Conservation (phyloP, 2,797 vertebrate species). For the Aphelocoma californica region DNA sequence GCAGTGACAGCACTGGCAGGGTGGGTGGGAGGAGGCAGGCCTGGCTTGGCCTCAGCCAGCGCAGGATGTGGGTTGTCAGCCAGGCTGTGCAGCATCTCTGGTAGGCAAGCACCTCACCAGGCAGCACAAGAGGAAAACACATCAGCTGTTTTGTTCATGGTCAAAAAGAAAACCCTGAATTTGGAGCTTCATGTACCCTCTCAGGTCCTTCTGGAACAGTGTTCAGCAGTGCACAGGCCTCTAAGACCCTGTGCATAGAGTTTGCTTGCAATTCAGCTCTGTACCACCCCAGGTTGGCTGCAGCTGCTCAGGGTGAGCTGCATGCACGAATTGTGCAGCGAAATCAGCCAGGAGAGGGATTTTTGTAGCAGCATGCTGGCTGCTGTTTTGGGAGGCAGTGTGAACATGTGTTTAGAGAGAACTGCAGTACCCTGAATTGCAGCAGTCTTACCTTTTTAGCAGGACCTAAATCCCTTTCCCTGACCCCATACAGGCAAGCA, state of each 20-base stretch:
- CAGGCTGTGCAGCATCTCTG: not conserved
- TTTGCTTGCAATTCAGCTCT: fast-evolving
- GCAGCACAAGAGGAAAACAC: not conserved
- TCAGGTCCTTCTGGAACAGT: not conserved
- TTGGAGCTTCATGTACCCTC: not conserved
- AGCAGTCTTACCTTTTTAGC: not conserved
- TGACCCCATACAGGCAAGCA: not conserved
- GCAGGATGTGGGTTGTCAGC: not conserved
- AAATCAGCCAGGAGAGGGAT: not conserved
- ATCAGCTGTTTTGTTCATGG: not conserved
- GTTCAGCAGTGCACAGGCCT: not conserved
- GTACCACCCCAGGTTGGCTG: not conserved
- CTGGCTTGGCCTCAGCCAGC: not conserved
- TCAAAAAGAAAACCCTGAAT: not conserved
- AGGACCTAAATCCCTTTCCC: not conserved
- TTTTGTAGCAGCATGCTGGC: not conserved
- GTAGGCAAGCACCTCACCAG: not conserved
- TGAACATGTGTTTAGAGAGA: not conserved
- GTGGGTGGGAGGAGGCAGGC: not conserved
- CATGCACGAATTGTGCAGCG: fast-evolving
- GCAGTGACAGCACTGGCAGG: not conserved
- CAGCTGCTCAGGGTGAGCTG: not conserved
- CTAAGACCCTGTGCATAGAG: not conserved
- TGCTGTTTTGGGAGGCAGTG: not conserved
- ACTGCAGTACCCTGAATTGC: not conserved